Evolutionary conservation across 1,140 invertebrate genomes (phyloP).

Genomic region (Neodiprion lecontei): DNA sequence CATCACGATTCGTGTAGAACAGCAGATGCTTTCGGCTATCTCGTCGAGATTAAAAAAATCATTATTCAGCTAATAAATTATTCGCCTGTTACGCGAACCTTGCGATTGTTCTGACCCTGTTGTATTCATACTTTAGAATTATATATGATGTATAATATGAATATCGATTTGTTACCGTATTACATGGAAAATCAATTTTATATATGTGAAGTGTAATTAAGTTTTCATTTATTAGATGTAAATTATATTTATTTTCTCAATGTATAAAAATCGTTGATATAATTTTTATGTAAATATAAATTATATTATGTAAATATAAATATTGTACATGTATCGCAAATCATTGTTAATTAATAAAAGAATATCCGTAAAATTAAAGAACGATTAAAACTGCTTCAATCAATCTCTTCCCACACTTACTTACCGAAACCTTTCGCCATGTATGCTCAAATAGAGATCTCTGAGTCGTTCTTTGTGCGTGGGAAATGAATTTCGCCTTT

Average conservation of each 20-base stretch:
- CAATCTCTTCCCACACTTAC: too few species aligned
- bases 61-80: background rate
- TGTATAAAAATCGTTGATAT: constrained; percentile 44
- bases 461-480: too few species aligned
- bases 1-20: background rate
- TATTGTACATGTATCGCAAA: constrained; percentile 49
- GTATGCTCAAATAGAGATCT: background rate
- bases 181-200: background rate
- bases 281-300: constrained; percentile 48
- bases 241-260: constrained; percentile 42
- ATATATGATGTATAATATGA: background rate
- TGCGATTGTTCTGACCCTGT: background rate
- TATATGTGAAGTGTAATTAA: constrained; percentile 12
- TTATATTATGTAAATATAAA: constrained; percentile 50
- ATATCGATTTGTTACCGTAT: background rate
- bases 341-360: constrained; percentile 59
- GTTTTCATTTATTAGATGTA: constrained; percentile 46
- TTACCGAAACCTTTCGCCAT: background rate
- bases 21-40: background rate
- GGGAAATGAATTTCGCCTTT: too few species aligned
- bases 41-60: background rate
- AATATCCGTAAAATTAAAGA: constrained; percentile 33
- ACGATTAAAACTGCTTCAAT: too few species aligned
- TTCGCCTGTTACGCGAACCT: background rate
- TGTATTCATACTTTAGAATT: background rate